Evolutionary conservation across 2,888 invertebrate species (phyloP).

Genomic region (Orthonychiurus folsomi): DNA sequence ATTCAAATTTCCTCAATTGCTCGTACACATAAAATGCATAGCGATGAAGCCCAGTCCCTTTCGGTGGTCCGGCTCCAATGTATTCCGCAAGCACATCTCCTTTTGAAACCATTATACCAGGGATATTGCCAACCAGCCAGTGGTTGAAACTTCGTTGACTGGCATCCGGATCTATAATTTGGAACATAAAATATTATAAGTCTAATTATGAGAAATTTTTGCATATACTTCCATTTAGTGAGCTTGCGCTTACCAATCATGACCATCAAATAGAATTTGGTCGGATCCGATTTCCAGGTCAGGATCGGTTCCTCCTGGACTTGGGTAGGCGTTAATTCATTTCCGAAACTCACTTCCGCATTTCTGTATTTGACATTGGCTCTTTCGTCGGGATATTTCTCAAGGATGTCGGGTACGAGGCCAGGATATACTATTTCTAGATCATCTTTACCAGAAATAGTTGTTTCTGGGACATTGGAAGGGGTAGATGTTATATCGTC

Average conservation of each 20-base stretch:
- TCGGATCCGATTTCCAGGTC: background rate
- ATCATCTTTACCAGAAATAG: too few relatives aligned
- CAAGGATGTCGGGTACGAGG: too few relatives aligned
- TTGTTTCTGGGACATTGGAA: too few relatives aligned
- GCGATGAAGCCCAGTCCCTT: conserved; percentile 46
- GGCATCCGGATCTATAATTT: too few relatives aligned
- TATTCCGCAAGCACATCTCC: conserved; percentile 46
- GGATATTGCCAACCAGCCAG: conserved; percentile 51
- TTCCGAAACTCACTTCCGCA: background rate
- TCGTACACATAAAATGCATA: conserved; percentile 49
- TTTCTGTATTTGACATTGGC: background rate
- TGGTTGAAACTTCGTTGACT: too few relatives aligned
- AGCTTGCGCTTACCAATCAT: too few relatives aligned
- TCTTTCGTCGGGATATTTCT: background rate
- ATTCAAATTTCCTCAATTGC: conserved; percentile 44
- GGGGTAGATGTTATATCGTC: too few relatives aligned
- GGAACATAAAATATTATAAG: too few relatives aligned
- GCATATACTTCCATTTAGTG: too few relatives aligned
- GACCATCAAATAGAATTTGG: too few relatives aligned
- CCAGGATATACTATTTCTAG: too few relatives aligned
- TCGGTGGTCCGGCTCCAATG: conserved; percentile 49
- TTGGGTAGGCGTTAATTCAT: conserved; percentile 1
- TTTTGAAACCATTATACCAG: conserved; percentile 45
- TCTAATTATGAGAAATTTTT: too few relatives aligned
- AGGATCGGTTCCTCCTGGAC: background rate